Base-by-base conservation (phyloP, 1,140 invertebrate species). In the Diabrotica virgifera region DNA sequence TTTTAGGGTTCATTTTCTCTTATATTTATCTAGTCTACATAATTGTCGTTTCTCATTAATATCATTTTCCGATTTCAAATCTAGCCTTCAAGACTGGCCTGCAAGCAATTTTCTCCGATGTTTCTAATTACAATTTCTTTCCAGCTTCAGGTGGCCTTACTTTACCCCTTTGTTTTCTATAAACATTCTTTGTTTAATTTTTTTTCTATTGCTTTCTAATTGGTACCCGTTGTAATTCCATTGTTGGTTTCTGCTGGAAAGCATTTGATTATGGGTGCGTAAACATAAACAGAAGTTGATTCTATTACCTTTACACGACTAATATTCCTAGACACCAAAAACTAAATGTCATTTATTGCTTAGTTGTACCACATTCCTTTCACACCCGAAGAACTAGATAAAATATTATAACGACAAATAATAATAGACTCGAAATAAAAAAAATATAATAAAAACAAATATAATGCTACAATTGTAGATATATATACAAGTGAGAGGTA, bases 261-360 rank as follows among this genome's bases (percentile, higher is more conserved):
- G 4, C 24, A 24, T 1, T 24, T 24, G 24, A 24, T 24, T 24
- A 2, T 24, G 24, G 4, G 24, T 24, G 24, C 4, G 24, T 24
- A 1, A 24, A 24, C 24, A 24, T 24, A 24, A 24, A 24, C 24
- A 24, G 24, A 24, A 24, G 24, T 24, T 24, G 24, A 24, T 24
- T 24, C 1, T 24, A 24, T 24, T 24, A 24, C 24, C 4, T 24
- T 24, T 24, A 24, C 24, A 24, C 24, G 24, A 24, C 24, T 24
- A 24, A 24, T 24, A 24, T 24, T 24, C 24, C 24, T 24, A 24
- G 24, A 24, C 24, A 24, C 24, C 24, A 46, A 46, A 46, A 46
- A 46, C 40, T 24, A 53, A 68, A 65, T 69, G 65, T 73, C 59
- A 59, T 66, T 66, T 76, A 76, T 76, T 76, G 74, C 74, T 74